Evolutionary conservation across 1,140 invertebrate genomes (phyloP), one percentile per base, ranked within the genome.

Genomic region (Nautilus pompilius): DNA sequence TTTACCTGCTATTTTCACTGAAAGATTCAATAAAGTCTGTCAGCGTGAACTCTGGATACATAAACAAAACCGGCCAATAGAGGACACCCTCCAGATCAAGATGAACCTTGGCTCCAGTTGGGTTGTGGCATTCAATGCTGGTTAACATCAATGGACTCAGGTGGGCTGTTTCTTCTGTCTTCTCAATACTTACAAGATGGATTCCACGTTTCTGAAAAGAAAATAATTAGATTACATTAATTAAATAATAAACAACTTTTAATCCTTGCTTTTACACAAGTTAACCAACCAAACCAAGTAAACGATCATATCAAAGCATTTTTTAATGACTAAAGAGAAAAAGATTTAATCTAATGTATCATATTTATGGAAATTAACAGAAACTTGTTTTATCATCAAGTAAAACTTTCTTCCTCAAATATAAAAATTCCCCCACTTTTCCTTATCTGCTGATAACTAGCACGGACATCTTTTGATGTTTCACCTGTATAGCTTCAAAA

Each of bases 61-160:
- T 82, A 71, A 96, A 89, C 41, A 91, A 82, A 55, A 91, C 87
- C 46, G 95, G 92, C 93, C 90, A 93, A 67, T 90, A 75, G 61
- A 93, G 84, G 67, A 85, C 75, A 71, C 84, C 81, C 22, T 84
- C 70, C n/a, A 85, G 82, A 70, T 87, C 83, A 2, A 90, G 70
- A 71, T 85, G 82, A 17, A 91, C 89, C 46, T 76, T 83, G 81
- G 79, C 76, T 80, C 79, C 70, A 41, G 63, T 69, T 22, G 73
- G 72, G 61, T 79, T 73, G 53, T 69, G 65, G 15, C 66, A 65
- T 55, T 77, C 75, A 4, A 72, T 48, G 54, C 62, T 67, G 29
- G 59, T 65, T 10, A 70, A 34, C 87, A 73, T 90, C 83, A 70
- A 80, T 80, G 22, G 89, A 86, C 70, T 58, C 24, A 71, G 29